phyloP scores from a whole-genome alignment of 35 echinoderm and acorn worm species.

The Ophioderma brevispina region DNA sequence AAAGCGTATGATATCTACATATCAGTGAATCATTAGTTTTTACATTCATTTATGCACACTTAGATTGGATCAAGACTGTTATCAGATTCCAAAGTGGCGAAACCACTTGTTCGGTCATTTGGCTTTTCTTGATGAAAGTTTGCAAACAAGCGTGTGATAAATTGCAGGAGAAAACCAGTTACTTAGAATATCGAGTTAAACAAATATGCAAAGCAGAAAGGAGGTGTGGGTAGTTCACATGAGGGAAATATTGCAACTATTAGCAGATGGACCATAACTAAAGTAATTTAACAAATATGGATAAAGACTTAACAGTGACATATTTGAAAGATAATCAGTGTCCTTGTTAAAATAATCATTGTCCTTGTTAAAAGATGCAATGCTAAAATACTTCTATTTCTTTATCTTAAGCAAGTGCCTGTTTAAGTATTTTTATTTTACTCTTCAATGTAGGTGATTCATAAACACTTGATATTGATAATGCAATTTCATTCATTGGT shows the following conservation, averaged over 20 bases:
- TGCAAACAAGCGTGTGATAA: neutral
- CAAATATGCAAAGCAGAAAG: neutral
- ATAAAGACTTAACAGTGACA: too few species aligned
- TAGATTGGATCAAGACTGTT: neutral
- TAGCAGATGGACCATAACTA: too few species aligned
- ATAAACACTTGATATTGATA: too few species aligned
- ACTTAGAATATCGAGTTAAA: neutral
- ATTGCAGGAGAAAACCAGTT: neutral
- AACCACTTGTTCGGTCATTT: constrained; percentile 1
- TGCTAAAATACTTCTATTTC: too few species aligned
- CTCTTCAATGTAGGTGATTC: too few species aligned
- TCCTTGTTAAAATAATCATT: too few species aligned
- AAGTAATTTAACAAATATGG: too few species aligned
- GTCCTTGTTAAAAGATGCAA: too few species aligned
- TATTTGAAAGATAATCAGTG: too few species aligned
- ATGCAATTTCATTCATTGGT: too few species aligned
- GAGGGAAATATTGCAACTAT: neutral
- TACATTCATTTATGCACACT: neutral
- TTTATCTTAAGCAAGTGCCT: too few species aligned
- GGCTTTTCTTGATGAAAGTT: neutral
- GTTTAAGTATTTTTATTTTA: too few species aligned
- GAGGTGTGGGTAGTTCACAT: neutral
- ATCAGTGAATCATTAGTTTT: constrained; percentile 6
- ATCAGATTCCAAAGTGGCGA: neutral
- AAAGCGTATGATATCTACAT: neutral